phyloP scores from a whole-genome alignment of 2,113 vertebrate genomes.

The Sebastes fasciatus region DNA sequence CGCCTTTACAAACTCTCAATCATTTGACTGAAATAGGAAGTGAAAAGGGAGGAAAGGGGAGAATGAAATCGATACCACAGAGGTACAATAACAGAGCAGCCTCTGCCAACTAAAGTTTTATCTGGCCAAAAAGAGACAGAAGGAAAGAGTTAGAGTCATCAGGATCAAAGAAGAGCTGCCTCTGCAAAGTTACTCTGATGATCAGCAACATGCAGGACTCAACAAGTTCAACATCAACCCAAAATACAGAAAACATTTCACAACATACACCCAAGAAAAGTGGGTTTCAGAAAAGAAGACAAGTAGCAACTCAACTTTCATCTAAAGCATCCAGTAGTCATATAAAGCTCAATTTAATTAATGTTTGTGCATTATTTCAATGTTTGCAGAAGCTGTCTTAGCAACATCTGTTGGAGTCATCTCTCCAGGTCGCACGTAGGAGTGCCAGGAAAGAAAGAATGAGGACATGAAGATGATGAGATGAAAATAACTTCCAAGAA shows the following conservation, averaged over 20 bases:
- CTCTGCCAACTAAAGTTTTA: conserved; percentile 12
- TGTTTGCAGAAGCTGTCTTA: not conserved
- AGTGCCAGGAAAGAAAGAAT: not conserved
- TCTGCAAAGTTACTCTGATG: conserved; percentile 22
- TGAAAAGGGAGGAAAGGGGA: not conserved
- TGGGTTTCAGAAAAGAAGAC: not conserved
- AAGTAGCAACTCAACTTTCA: not conserved
- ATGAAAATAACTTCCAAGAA: conserved; percentile 27
- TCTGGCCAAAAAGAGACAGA: not conserved
- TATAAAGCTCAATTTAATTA: not conserved
- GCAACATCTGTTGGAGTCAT: not conserved
- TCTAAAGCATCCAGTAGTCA: too few species aligned
- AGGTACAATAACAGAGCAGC: conserved; percentile 2
- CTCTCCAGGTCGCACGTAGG: not conserved
- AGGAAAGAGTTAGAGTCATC: conserved; percentile 1
- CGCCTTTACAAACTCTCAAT: conserved; percentile 5
- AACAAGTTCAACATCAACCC: conserved; percentile 17
- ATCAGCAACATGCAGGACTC: not conserved
- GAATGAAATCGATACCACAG: conserved; percentile 25
- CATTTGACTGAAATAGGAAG: conserved; percentile 15
- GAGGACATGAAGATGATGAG: conserved; percentile 11
- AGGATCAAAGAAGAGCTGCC: not conserved
- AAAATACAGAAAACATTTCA: not conserved
- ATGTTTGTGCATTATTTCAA: not conserved
- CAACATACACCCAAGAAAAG: not conserved